Conservation (phyloP, 2,888 invertebrate species). For the Slavum lentiscoides region DNA sequence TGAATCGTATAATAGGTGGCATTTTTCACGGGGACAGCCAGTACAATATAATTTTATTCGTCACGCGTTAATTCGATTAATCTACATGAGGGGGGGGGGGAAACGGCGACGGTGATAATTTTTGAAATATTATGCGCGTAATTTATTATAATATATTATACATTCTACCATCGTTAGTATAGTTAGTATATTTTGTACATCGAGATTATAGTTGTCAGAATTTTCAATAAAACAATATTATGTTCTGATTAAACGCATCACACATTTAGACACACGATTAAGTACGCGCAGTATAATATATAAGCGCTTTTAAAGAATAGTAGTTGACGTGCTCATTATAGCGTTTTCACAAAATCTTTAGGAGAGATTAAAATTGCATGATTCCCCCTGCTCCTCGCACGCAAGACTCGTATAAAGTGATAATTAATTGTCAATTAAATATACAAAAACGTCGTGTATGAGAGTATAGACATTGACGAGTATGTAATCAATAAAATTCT, state of each 20-base stretch:
- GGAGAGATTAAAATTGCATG: background rate
- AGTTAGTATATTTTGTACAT: too few relatives aligned
- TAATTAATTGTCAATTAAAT: background rate
- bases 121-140: background rate
- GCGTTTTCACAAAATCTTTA: background rate
- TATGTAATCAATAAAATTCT: background rate
- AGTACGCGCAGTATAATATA: background rate
- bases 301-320: background rate
- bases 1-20: too few relatives aligned
- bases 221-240: background rate
- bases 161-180: too few relatives aligned
- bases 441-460: background rate
- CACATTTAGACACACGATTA: constrained; percentile 6
- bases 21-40: too few relatives aligned
- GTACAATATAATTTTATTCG: background rate
- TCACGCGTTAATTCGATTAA: background rate
- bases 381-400: too few relatives aligned
- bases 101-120: background rate
- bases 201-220: background rate
- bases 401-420: background rate
- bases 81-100: background rate
- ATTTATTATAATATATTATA: background rate
- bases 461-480: background rate
- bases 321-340: too few relatives aligned
- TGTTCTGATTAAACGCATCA: background rate